Evolutionary conservation across 2,797 vertebrate genomes (phyloP), one percentile per base, ranked within the genome.

Genomic region (Pangasius krempfi): DNA sequence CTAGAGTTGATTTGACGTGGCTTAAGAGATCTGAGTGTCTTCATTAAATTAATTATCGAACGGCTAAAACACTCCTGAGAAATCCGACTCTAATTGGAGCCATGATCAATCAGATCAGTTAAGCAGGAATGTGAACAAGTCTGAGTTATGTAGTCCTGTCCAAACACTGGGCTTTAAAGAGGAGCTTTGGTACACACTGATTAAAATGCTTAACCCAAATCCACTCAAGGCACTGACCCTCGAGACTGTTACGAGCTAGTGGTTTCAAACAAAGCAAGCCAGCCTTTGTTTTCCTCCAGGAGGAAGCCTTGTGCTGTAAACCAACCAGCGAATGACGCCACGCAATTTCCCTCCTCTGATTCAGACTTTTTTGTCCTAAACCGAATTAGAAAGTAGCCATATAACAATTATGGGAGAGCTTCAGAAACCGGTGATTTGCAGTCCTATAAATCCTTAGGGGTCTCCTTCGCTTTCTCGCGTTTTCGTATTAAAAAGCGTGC

Each of bases 191-290:
- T 75, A 60, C 78, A 60, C 66, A 0, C 88, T 89, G 85, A 86
- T 89, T 89, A 89, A 64, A 89, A 89, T 89, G n/a, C 88, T 83
- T 89, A 80, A 86, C 88, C 88, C 56, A n/a, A 30, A 68, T 75
- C 88, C 86, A 84, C 64, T 84, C 44, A 70, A 75, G 81, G 85
- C 80, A 10, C 80, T 87, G 85, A 89, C 88, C 88, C 88, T 70
- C 73, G 80, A 84, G 72, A 47, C 70, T 22, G 88, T 87, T 87
- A 83, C 75, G 64, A 82, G 70, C 88, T 85, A 70, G 82, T 72
- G 88, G 44, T 78, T 78, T 78, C 33, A 75, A 88, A 89, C 90
- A 91, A 91, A 87, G 88, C 70, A 56, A 81, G 78, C 18, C 84
- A 30, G 30, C 88, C 52, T 90, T 90, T 90, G 88, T 90, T 89